Conservation (phyloP, 1,140 invertebrate species). For the Procambarus virginalis region DNA sequence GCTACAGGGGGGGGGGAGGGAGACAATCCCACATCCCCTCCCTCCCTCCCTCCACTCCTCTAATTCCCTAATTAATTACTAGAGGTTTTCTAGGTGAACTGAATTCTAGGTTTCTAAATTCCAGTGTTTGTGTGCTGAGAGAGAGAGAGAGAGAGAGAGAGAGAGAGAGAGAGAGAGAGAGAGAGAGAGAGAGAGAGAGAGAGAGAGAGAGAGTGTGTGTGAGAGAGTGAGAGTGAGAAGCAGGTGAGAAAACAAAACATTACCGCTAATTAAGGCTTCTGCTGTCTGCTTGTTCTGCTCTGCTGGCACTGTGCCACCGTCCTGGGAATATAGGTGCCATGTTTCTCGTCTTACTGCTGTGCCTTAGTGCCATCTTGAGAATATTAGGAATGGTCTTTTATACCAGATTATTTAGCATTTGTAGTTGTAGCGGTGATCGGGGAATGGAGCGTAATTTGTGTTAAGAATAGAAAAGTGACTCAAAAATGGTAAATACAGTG, state of each 20-base stretch:
- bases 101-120: neutral
- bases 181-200: neutral
- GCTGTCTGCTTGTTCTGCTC: neutral
- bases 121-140: neutral
- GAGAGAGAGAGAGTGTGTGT: neutral
- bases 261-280: neutral
- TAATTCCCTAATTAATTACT: neutral
- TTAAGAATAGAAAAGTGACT: too few relatives aligned
- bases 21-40: neutral
- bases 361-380: neutral
- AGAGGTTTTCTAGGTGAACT: neutral
- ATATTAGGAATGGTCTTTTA: too few relatives aligned
- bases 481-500: too few relatives aligned
- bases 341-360: neutral
- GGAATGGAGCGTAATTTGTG: too few relatives aligned
- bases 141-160: neutral
- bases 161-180: constrained; percentile 22
- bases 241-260: neutral
- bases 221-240: neutral
- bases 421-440: too few relatives aligned
- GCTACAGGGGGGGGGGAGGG: neutral
- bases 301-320: neutral
- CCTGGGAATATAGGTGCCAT: neutral
- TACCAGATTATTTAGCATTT: too few relatives aligned
- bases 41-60: too few relatives aligned